Conservation (phyloP, 2,797 vertebrate genomes). For the Sphenopsis melanotis region DNA sequence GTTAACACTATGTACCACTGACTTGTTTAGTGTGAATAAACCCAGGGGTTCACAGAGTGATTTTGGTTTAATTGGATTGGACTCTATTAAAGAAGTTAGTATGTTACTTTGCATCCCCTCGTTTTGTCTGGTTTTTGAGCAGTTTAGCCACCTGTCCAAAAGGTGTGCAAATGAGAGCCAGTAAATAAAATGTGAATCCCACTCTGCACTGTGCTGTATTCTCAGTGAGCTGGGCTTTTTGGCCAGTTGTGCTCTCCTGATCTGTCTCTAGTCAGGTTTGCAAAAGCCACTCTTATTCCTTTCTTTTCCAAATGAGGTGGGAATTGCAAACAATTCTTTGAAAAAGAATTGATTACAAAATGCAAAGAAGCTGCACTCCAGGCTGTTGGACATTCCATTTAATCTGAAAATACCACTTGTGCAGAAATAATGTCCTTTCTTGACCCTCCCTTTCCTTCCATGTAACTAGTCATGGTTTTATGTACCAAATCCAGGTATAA, state of each 20-base stretch:
- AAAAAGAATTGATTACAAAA: constrained; percentile 2
- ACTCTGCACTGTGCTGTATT: neutral
- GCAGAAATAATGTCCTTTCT: constrained; percentile 4
- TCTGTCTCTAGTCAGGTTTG: constrained; percentile 16
- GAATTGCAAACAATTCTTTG: constrained; percentile 1
- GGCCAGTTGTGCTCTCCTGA: neutral
- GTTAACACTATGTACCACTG: constrained; percentile 53
- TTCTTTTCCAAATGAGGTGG: neutral
- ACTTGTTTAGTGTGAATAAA: constrained; percentile 66
- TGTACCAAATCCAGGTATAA: constrained; percentile 54
- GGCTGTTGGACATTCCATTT: neutral
- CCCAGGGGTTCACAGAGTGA: constrained; percentile 67
- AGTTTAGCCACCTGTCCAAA: constrained; percentile 51
- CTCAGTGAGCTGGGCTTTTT: constrained; percentile 14
- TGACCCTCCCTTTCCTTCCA: neutral
- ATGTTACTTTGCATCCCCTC: constrained; percentile 68
- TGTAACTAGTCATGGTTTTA: constrained; percentile 13
- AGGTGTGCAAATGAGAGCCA: constrained; percentile 59
- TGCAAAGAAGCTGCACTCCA: neutral
- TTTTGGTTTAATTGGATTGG: constrained; percentile 73
- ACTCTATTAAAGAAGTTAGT: constrained; percentile 81
- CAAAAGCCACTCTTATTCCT: neutral
- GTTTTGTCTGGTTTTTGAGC: constrained; percentile 70
- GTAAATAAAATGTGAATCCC: constrained; percentile 1
- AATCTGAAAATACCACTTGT: constrained; percentile 19